phyloP scores from a whole-genome alignment of 2,113 vertebrate species.

The Mesitornis unicolor region DNA sequence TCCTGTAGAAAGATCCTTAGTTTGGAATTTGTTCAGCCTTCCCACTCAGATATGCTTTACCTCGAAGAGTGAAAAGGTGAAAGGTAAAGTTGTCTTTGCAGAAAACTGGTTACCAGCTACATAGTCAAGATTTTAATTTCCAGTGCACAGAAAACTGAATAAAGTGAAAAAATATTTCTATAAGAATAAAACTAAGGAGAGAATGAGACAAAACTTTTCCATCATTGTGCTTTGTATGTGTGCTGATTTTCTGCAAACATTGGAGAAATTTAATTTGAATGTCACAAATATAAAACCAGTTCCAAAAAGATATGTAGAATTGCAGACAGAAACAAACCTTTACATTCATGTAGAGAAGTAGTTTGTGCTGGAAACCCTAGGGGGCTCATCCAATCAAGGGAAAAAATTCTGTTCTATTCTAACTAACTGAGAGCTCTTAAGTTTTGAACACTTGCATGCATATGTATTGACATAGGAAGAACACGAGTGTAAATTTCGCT shows the following conservation, averaged over 20 bases:
- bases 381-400: not conserved
- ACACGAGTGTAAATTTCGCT: not conserved
- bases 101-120: not conserved
- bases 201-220: not conserved
- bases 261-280: not conserved
- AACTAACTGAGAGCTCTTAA: not conserved
- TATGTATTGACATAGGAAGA: not conserved
- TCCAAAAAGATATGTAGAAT: not conserved
- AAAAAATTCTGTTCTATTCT: not conserved
- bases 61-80: not conserved
- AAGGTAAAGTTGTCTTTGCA: not conserved
- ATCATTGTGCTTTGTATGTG: not conserved
- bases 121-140: not conserved
- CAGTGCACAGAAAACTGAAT: not conserved
- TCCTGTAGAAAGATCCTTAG: not conserved
- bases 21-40: not conserved
- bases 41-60: not conserved
- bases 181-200: not conserved
- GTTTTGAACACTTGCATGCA: not conserved
- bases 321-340: not conserved
- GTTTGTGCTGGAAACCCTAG: constrained; percentile 2
- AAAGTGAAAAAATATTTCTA: not conserved
- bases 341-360: not conserved
- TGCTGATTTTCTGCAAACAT: not conserved
- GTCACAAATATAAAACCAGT: not conserved